Percentiles rank a stretch among this genome's conserved stretches.
Conservation (phyloP, 2,888 invertebrate genomes). For the Nomada ferruginata region DNA sequence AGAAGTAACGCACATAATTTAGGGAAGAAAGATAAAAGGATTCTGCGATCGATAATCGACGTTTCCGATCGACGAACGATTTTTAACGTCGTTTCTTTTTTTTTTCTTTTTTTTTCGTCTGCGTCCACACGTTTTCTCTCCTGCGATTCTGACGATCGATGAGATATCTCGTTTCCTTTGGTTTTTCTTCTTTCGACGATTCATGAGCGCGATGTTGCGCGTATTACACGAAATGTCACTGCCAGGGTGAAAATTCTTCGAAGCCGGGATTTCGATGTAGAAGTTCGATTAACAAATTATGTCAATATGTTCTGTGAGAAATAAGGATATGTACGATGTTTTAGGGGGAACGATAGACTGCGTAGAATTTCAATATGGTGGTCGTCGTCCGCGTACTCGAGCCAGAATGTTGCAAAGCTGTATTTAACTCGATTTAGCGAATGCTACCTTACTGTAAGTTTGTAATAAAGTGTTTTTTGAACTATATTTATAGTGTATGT, state of each 20-base stretch:
- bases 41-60: constrained; percentile 46
- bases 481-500: not conserved
- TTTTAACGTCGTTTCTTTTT: constrained; percentile 4
- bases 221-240: not conserved
- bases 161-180: not conserved
- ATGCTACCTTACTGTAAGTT: constrained; percentile 1
- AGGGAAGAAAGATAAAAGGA: constrained; percentile 26
- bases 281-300: not conserved
- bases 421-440: not conserved
- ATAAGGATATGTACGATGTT: not conserved
- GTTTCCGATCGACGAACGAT: constrained; percentile 25
- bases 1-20: constrained; percentile 28
- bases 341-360: not conserved
- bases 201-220: not conserved
- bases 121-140: not conserved
- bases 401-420: not conserved
- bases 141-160: not conserved
- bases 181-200: not conserved
- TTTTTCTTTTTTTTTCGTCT: not conserved
- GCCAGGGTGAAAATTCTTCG: not conserved
- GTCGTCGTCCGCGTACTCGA: not conserved
- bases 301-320: constrained; percentile 18
- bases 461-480: constrained; percentile 9
- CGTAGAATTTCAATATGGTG: not conserved
- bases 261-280: not conserved